phyloP scores from a whole-genome alignment of 2,113 vertebrate genomes.

The Epinephelus fuscoguttatus region DNA sequence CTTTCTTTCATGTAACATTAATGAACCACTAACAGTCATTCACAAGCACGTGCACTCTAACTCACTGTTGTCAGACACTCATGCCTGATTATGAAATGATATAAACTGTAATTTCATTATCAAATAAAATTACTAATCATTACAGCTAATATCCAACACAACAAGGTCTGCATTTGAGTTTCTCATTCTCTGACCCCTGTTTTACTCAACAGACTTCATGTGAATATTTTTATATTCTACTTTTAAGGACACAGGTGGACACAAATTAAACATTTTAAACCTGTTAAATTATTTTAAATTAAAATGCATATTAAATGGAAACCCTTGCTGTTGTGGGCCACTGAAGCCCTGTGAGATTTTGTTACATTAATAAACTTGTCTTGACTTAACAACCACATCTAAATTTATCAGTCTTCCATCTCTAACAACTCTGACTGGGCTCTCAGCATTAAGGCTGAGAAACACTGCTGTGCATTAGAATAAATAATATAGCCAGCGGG shows the following conservation, averaged over 20 bases:
- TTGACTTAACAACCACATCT: neutral
- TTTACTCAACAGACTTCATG: neutral
- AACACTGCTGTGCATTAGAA: neutral
- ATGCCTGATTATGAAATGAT: constrained; percentile 1
- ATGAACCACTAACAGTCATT: constrained; percentile 61
- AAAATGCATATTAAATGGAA: neutral
- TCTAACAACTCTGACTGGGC: neutral
- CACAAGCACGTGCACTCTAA: constrained; percentile 61
- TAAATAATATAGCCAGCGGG: neutral
- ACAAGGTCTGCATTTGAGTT: neutral
- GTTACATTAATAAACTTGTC: neutral
- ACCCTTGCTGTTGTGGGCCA: constrained; percentile 4
- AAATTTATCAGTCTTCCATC: neutral
- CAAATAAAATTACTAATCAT: constrained; percentile 14
- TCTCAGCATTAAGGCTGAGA: neutral
- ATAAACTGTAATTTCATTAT: neutral
- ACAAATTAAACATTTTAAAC: neutral
- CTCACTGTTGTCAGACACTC: constrained; percentile 15
- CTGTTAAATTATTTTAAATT: neutral
- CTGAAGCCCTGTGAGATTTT: neutral
- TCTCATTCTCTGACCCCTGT: neutral
- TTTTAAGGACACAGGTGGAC: neutral
- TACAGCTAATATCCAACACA: neutral
- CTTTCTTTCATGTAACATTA: constrained; percentile 70
- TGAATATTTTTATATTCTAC: neutral